Evolutionary conservation across 2,113 vertebrate species (phyloP), one percentile per base, ranked within the genome.

Genomic region (Pangasianodon hypophthalmus): DNA sequence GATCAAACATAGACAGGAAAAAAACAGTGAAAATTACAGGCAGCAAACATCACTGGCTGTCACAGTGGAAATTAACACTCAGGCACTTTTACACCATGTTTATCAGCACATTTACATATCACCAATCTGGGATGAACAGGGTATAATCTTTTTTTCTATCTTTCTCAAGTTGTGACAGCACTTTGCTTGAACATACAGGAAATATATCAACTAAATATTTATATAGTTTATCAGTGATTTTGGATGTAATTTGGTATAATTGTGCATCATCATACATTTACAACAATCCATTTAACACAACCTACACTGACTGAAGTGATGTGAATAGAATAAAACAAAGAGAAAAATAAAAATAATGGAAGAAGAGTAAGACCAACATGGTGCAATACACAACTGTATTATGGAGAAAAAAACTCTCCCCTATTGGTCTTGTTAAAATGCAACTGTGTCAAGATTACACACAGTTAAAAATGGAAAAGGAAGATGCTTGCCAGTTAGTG

Each of bases 1-100:
- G 58, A 62, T 60, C 32, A 50, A 54, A 82, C 69, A 89, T 24
- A 73, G 37, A 75, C 79, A 89, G 11, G n/a, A 24, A 52, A 48
- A 32, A 62, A 88, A 48, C 83, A 52, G 77, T 52, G 87, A 86
- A 88, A 91, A 92, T 92, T 88, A 91, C 88, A 92, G 84, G 64
- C 85, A 77, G 67, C 19, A 52, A 60, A 79, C 62, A 88, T 92
- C 85, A 89, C 88, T 56, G 18, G 81, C 71, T 84, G 91, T 92
- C 91, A 91, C 67, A 84, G 67, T 82, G 75, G 26, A 92, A 91
- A 92, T 92, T 86, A 92, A 85, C 58, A 88, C 26, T 69, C 77
- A 41, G 88, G 41, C 88, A 80, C 48, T 50, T 91, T 91, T 91
- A 88, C 50, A 50, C 26, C 54, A 73, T 86, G 90, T 85, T 91